Percentiles rank a stretch among this genome's conserved stretches.
Conservation (phyloP, 2,888 invertebrate species). For the Plagodis pulveraria region DNA sequence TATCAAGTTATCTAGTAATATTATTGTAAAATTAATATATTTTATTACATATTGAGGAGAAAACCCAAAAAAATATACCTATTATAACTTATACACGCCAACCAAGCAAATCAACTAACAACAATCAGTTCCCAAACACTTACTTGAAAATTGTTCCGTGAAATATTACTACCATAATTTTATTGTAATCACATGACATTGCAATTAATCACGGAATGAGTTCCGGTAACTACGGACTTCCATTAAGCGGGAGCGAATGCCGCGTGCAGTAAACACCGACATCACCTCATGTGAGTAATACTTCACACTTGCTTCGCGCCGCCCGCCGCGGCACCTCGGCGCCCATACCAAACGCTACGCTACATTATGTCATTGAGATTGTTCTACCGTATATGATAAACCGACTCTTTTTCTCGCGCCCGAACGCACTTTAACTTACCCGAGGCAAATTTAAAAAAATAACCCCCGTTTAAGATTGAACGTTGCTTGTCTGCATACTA, state of each 20-base stretch:
- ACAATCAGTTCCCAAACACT: background rate
- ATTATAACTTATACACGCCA: no score
- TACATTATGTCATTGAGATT: slow-evolving; percentile 39
- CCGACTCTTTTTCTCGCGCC: slow-evolving; percentile 39
- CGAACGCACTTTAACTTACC: slow-evolving; percentile 21
- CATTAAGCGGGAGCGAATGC: slow-evolving; percentile 48
- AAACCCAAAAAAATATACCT: no score
- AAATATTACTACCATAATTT: slow-evolving; percentile 14
- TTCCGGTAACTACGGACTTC: slow-evolving; percentile 55
- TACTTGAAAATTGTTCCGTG: background rate
- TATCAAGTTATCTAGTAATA: no score
- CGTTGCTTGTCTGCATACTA: slow-evolving; percentile 69
- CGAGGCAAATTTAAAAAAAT: slow-evolving; percentile 46
- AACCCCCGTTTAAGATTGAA: slow-evolving; percentile 52
- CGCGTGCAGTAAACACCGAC: slow-evolving; percentile 34
- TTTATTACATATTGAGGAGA: no score
- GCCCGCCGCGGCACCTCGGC: slow-evolving; percentile 27
- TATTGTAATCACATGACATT: slow-evolving; percentile 69
- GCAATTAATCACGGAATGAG: slow-evolving; percentile 69
- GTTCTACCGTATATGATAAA: slow-evolving; percentile 45
- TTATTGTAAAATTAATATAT: no score
- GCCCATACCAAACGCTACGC: slow-evolving; percentile 26
- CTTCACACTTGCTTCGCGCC: slow-evolving; percentile 18
- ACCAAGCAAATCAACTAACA: background rate
- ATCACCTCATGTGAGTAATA: slow-evolving; percentile 26